Evolutionary conservation across 2,113 vertebrate species (phyloP).

Genomic region (Oryzias celebensis): DNA sequence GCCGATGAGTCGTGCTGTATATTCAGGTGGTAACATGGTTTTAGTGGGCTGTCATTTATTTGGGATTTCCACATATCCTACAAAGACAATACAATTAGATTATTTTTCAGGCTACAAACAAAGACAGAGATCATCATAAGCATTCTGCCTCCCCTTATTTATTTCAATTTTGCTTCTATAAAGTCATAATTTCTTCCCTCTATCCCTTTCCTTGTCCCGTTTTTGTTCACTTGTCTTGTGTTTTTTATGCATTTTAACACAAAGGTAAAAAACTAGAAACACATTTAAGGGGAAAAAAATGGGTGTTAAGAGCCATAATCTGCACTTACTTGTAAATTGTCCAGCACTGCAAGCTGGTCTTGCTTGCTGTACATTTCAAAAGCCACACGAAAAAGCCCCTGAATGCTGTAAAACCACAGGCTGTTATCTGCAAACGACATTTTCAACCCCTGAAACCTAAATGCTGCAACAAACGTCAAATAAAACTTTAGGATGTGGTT

Average conservation of each 20-base stretch:
- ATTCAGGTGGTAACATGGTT: slow-evolving; percentile 68
- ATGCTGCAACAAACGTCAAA: slow-evolving; percentile 54
- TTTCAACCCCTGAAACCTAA: slow-evolving; percentile 77
- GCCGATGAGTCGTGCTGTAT: slow-evolving; percentile 48
- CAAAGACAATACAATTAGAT: slow-evolving; percentile 1
- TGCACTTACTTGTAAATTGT: slow-evolving; percentile 77
- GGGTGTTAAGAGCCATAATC: background rate
- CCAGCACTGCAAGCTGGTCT: slow-evolving; percentile 78
- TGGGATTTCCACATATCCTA: slow-evolving; percentile 81
- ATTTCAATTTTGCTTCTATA: too few species aligned
- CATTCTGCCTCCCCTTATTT: too few species aligned
- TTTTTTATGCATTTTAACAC: too few species aligned
- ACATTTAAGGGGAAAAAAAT: background rate
- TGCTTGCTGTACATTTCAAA: slow-evolving; percentile 81
- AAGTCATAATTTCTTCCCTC: too few species aligned
- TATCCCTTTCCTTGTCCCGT: too few species aligned
- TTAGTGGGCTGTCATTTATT: slow-evolving; percentile 70
- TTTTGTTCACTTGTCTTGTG: too few species aligned
- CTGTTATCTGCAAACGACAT: slow-evolving; percentile 72
- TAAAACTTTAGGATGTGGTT: background rate
- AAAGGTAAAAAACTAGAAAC: background rate
- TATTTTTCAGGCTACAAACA: background rate
- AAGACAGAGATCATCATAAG: too few species aligned
- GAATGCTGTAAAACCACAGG: slow-evolving; percentile 84
- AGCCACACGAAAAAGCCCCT: slow-evolving; percentile 81